Evolutionary conservation across 2,113 vertebrate genomes (phyloP).

Genomic region (Alethe castanea): DNA sequence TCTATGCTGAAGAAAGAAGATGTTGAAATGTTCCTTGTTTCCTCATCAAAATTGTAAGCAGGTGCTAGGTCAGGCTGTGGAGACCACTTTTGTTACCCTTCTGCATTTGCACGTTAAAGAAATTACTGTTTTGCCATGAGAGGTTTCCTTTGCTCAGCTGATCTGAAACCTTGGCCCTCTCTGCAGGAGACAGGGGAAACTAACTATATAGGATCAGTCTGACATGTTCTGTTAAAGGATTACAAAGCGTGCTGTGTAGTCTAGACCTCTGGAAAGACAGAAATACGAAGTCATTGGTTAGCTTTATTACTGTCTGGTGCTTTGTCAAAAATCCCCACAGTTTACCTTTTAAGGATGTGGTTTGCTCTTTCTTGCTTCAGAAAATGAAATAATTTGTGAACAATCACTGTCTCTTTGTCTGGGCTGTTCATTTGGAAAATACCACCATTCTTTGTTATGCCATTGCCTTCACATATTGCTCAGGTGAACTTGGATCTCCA

Average conservation of each 20-base stretch:
- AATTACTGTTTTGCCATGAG: neutral
- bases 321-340: neutral
- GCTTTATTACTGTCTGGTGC: neutral
- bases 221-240: neutral
- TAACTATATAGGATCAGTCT: neutral
- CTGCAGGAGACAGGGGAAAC: neutral
- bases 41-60: neutral
- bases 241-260: neutral
- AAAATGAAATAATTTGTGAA: neutral
- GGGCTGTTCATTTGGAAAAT: neutral
- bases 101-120: neutral
- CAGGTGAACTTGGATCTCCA: neutral
- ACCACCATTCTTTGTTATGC: neutral
- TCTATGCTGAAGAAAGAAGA: neutral
- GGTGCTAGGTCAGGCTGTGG: neutral
- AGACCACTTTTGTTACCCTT: neutral
- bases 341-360: neutral
- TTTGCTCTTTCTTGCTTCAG: neutral
- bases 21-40: neutral
- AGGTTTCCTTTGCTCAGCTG: neutral
- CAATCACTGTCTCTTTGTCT: neutral
- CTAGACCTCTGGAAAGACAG: neutral
- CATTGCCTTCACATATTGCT: neutral
- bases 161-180: neutral
- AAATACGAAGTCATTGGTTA: neutral